These are phyloP conservation scores for Cephus cinctus DNA, from an alignment of 1,140 invertebrate genomes.

Conservation along the genomic window DNA sequence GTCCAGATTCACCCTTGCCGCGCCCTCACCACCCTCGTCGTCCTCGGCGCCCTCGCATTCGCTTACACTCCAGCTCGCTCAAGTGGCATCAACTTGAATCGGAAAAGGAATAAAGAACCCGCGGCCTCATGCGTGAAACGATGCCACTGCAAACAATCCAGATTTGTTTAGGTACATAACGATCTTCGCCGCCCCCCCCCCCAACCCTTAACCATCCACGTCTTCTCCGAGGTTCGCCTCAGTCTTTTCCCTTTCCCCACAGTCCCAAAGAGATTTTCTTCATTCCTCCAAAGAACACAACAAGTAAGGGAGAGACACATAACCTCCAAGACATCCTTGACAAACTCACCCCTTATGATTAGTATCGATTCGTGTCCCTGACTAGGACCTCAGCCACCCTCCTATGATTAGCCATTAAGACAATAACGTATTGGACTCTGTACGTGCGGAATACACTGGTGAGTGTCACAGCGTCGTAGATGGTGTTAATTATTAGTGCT, in stretches of 20 bases:
- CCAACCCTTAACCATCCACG: too few relatives aligned
- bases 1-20: not conserved
- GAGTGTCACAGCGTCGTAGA: too few relatives aligned
- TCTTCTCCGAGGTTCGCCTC: not conserved
- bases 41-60: constrained; percentile 36
- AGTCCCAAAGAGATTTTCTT: too few relatives aligned
- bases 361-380: not conserved
- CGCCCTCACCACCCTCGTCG: constrained; percentile 5
- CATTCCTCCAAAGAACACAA: too few relatives aligned
- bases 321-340: too few relatives aligned
- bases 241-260: constrained; percentile 5
- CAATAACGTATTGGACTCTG: constrained; percentile 29
- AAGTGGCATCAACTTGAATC: constrained; percentile 54
- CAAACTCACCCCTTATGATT: too few relatives aligned
- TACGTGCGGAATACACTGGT: too few relatives aligned
- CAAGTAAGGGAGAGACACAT: too few relatives aligned
- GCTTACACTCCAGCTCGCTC: constrained; percentile 50
- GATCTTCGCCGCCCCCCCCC: constrained; percentile 29
- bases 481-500: too few relatives aligned
- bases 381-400: not conserved
- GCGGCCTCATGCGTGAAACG: constrained; percentile 56
- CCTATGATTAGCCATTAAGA: constrained; percentile 37
- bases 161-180: constrained; percentile 55
- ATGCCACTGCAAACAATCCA: constrained; percentile 56
- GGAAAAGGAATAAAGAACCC: constrained; percentile 53